These are phyloP conservation scores for Lordiphosa stackelbergi DNA, from an alignment of 1,140 invertebrate species.

Conservation along the genomic window DNA sequence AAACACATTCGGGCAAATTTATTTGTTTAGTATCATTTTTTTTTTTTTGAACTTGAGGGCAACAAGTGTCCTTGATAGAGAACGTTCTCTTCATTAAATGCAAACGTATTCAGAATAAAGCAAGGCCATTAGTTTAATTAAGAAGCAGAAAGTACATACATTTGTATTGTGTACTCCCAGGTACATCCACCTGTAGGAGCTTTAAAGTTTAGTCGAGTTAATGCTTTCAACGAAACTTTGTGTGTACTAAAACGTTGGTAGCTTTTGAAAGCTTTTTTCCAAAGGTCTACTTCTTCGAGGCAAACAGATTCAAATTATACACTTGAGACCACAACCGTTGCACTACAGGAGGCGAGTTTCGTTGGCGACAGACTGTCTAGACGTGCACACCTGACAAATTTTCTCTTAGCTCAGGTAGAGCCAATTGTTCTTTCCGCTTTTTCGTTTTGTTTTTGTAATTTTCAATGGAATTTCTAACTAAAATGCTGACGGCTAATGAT, in stretches of 20 bases:
- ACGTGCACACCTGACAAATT: constrained; percentile 56
- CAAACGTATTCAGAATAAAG: background rate
- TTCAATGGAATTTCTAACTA: constrained; percentile 53
- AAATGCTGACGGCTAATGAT: constrained; percentile 54
- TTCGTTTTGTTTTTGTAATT: constrained; percentile 25
- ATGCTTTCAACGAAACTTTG: too few species aligned
- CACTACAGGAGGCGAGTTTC: constrained; percentile 32
- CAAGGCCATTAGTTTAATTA: constrained; percentile 11
- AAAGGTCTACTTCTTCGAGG: background rate
- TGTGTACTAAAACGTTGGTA: background rate
- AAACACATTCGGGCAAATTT: constrained; percentile 10
- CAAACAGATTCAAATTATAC: constrained; percentile 51
- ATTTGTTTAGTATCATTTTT: constrained; percentile 6
- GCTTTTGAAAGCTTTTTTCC: background rate
- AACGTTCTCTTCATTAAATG: background rate
- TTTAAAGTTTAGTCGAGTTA: too few species aligned
- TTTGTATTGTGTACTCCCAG: background rate
- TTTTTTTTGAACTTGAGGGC: constrained; percentile 6
- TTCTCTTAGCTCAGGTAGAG: constrained; percentile 38
- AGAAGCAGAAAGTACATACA: background rate
- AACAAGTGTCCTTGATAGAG: constrained; percentile 7
- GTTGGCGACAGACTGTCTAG: constrained; percentile 65
- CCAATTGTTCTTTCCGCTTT: background rate
- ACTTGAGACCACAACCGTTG: constrained; percentile 64
- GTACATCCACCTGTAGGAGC: too few species aligned